Base-by-base conservation (phyloP, 2,113 vertebrate species). In the Sitta europaea region DNA sequence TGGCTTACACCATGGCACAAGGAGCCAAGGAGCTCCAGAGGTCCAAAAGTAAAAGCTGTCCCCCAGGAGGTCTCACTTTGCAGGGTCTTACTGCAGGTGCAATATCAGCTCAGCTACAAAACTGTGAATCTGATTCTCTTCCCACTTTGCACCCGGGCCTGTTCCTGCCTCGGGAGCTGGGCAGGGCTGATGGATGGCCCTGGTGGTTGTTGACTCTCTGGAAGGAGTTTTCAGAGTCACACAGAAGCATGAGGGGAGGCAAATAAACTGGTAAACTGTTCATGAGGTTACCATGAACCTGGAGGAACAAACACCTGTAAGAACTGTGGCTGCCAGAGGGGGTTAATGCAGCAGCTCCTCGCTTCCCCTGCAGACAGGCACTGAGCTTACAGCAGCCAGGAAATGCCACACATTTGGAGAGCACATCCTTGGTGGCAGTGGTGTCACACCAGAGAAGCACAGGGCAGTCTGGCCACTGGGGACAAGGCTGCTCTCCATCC, bases 371-470 rank as follows among this genome's bases (percentile, higher is more conserved):
- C 72, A 91, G 73, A 53, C 73, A 84, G 25, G 15, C 62, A 51
- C 24, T 72, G 65, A 68, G 50, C 71, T 91, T 17, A 27, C 5
- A 92, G 81, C 85, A 85, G 70, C 62, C 74, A 90, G 72, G 70
- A 88, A 88, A 76, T 23, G 35, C 71, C 85, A 74, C 86, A 47
- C 15, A 7, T 59, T 14, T 55, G 63, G 63, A 78, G 66, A 43
- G 70, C 81, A 40, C 54, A 33, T 58, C 79, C 58, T 28, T 55
- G 55, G 42, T 77, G 59, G 42, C 43, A 54, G 42, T 2, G 12
- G 50, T 90, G 92, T 83, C 92, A 80, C 53, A 25, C 24, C 66
- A 50, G 66, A 85, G 91, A 42, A 82, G 81, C 70, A 78, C 19
- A 55, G 61, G 77, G 73, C 54, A n/a, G 14, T 36, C 17, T 66